These are phyloP conservation scores for Gandaritis pyraliata DNA, from an alignment of 2,888 invertebrate species.

Conservation along the genomic window DNA sequence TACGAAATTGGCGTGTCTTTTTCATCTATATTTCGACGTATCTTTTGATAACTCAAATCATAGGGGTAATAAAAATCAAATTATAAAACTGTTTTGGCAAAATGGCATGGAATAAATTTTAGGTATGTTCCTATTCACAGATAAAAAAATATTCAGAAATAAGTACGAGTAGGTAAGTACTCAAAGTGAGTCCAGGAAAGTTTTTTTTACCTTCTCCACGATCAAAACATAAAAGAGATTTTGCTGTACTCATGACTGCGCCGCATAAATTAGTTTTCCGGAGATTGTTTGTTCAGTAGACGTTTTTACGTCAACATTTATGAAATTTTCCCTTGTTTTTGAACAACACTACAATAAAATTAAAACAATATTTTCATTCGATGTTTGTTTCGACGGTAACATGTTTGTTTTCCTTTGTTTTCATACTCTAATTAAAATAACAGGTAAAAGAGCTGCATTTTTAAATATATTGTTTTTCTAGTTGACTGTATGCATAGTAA, in stretches of 20 bases:
- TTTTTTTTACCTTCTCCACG: constrained; percentile 7
- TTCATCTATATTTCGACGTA: background rate
- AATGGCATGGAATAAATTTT: too few species aligned
- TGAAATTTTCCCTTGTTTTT: constrained; percentile 62
- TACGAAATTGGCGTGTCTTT: constrained; percentile 7
- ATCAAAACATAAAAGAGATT: constrained; percentile 76
- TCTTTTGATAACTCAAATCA: background rate
- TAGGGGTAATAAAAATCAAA: too few species aligned
- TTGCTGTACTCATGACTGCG: constrained; percentile 66
- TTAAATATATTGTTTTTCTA: constrained; percentile 51
- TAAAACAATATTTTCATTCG: constrained; percentile 32
- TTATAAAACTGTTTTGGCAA: too few species aligned
- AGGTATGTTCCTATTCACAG: too few species aligned
- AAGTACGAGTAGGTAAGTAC: too few species aligned
- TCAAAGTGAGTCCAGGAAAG: background rate
- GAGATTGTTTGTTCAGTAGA: constrained; percentile 77
- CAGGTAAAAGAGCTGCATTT: constrained; percentile 33
- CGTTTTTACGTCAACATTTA: constrained; percentile 74
- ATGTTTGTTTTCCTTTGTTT: constrained; percentile 28
- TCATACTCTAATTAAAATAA: constrained; percentile 29
- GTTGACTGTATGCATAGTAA: background rate
- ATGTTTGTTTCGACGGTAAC: constrained; percentile 42
- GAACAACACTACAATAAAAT: constrained; percentile 27
- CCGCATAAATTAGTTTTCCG: constrained; percentile 82
- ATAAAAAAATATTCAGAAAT: too few species aligned